Base-by-base conservation (phyloP, 1,140 invertebrate genomes). In the Neodiprion lecontei region DNA sequence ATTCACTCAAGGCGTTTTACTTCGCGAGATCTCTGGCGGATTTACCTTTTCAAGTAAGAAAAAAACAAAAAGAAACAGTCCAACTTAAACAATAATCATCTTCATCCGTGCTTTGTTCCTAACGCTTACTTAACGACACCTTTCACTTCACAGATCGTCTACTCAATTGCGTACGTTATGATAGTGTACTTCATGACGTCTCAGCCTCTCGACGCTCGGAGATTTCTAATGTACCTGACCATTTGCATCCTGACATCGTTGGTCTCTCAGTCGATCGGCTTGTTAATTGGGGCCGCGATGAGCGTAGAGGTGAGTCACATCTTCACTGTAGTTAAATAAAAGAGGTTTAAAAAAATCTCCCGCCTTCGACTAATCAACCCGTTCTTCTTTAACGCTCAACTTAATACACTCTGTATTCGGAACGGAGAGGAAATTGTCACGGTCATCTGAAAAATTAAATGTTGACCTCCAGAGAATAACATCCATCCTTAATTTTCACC, bases 161-260 rank as follows among this genome's bases (percentile, higher is more conserved):
- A 97, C 86, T 97, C 97, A 17, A 91, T 96, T 76, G 92, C 97
- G 23, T 98, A 98, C 84, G 94, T 96, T 49, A 91, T 95, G 77
- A 96, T 98, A 76, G 96, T 98, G 1, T 99, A 99, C 88, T 98
- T 96, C 89, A 95, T 99, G 92, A 98, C 97, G 66, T 94, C 94
- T 5, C 98, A 99, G 85, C 97, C 97, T 12, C 92, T 95, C 83
- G 96, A 98, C 82, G 90, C 92, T 47, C 91, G 93, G 67, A 91
- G 97, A 48, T 96, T 98, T 83, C 88, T 94, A 1, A 96, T 97
- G 92, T 97, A 98, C 82, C 90, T 96, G 7, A 91, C 93, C 9
- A 95, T 98, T 81, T 94, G 95, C 76, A 94, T 96, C 73, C 91
- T 98, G 67, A 97, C 96, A 40, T 95, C 96, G 2, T 88, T 99